phyloP scores from a whole-genome alignment of 2,888 invertebrate species.

The Ditula angustiorana region DNA sequence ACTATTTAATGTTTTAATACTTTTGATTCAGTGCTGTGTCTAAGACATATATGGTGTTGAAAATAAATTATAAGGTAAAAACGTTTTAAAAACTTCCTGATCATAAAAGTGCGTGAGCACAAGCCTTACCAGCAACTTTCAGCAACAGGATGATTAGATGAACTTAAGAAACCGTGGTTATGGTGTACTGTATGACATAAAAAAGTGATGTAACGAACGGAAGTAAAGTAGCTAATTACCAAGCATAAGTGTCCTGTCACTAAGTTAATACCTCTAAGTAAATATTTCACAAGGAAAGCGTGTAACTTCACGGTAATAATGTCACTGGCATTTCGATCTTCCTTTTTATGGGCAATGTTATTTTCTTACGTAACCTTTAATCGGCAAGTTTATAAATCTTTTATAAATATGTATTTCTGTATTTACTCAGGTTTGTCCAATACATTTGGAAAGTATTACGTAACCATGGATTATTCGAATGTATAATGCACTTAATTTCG shows the following conservation, averaged over 20 bases:
- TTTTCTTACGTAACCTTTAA: background rate
- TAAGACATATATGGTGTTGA: too few species aligned
- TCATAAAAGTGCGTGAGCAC: too few species aligned
- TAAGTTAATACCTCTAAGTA: slow-evolving; percentile 6
- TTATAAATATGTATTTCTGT: slow-evolving; percentile 33
- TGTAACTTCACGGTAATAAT: background rate
- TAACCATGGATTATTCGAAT: slow-evolving; percentile 31
- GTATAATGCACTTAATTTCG: slow-evolving; percentile 24
- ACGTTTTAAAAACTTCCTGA: too few species aligned
- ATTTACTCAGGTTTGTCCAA: slow-evolving; percentile 26
- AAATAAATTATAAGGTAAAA: too few species aligned
- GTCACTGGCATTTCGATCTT: slow-evolving; percentile 8
- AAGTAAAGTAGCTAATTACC: background rate
- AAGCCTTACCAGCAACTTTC: too few species aligned
- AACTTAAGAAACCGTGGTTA: background rate
- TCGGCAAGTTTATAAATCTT: slow-evolving; percentile 19
- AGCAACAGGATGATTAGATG: background rate
- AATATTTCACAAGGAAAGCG: slow-evolving; percentile 1
- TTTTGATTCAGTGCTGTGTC: too few species aligned
- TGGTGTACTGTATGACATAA: background rate
- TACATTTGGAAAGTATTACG: slow-evolving; percentile 22
- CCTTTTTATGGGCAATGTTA: slow-evolving; percentile 6
- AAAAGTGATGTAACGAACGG: background rate
- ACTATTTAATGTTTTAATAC: too few species aligned
- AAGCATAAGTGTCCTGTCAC: slow-evolving; percentile 3